These are phyloP conservation scores for Pogonomyrmex californicus DNA, from an alignment of 1,140 invertebrate species.

Conservation along the genomic window DNA sequence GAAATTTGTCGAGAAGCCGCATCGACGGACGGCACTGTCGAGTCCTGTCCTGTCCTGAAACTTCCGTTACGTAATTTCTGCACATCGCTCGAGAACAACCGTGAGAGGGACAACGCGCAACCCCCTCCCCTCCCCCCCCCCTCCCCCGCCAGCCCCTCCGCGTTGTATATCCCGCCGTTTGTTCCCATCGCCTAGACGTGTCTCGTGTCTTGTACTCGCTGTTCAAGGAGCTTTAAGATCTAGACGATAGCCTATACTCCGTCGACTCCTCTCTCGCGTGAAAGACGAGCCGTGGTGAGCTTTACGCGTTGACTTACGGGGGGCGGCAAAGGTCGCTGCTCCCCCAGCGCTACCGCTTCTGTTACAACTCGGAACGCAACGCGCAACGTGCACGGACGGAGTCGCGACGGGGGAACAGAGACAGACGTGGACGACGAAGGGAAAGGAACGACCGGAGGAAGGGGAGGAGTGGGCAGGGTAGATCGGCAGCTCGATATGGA, in stretches of 20 bases:
- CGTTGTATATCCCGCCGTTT: background rate
- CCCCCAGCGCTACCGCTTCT: slow-evolving; percentile 63
- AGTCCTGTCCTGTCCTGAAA: background rate
- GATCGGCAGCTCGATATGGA: slow-evolving; percentile 58
- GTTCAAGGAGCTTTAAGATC: slow-evolving; percentile 38
- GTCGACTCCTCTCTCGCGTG: slow-evolving; percentile 30
- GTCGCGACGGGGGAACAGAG: background rate
- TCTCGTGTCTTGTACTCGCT: background rate
- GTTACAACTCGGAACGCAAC: slow-evolving; percentile 32
- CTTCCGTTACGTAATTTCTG: background rate
- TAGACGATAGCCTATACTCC: slow-evolving; percentile 23
- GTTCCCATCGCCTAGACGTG: background rate
- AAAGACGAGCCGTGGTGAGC: slow-evolving; percentile 63
- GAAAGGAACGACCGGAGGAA: background rate
- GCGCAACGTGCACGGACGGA: slow-evolving; percentile 3
- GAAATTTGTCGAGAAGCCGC: no score
- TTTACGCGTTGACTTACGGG: slow-evolving; percentile 61
- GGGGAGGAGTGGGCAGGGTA: background rate
- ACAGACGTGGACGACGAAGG: background rate
- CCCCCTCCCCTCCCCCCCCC: no score
- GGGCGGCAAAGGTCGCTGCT: slow-evolving; percentile 69
- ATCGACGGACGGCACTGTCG: background rate
- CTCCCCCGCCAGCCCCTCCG: background rate
- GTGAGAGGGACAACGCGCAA: background rate
- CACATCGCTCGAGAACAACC: background rate